Conservation (phyloP, 2,888 invertebrate species). For the Melieria omissa region DNA sequence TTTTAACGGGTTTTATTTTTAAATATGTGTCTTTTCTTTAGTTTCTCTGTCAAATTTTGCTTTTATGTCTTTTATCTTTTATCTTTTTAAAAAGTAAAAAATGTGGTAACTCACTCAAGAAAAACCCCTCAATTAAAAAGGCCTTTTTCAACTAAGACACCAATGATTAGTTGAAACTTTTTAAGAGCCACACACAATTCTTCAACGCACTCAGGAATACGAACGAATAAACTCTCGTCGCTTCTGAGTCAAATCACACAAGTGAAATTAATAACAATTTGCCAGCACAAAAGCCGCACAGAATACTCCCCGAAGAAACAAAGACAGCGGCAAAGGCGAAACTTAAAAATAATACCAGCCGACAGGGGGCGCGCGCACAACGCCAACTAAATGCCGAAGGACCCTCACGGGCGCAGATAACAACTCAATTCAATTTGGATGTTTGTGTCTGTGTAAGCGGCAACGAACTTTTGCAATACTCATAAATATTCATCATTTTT, state of each 20-base stretch:
- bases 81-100: too few species aligned
- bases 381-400: conserved; percentile 32
- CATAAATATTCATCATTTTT: conserved; percentile 64
- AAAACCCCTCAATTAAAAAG: too few species aligned
- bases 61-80: too few species aligned
- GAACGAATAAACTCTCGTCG: conserved; percentile 11
- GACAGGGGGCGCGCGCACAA: conserved; percentile 25
- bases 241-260: conserved; percentile 44
- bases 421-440: conserved; percentile 60
- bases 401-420: conserved; percentile 40
- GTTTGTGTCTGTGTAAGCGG: conserved; percentile 11
- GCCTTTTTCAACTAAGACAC: conserved; percentile 3
- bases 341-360: conserved; percentile 34
- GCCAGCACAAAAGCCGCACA: conserved; percentile 45
- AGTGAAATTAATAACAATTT: conserved; percentile 66
- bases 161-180: conserved; percentile 22
- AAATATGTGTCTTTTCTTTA: too few species aligned
- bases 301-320: conserved; percentile 4
- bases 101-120: too few species aligned
- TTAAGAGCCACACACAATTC: conserved; percentile 24
- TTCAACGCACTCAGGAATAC: neutral
- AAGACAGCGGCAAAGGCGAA: conserved; percentile 34
- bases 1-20: too few species aligned
- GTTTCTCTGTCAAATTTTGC: too few species aligned
- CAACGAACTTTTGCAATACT: conserved; percentile 58